Percentiles rank a stretch among this genome's conserved stretches.
phyloP scores from a whole-genome alignment of 2,888 invertebrate species.

The Meteorus colon region DNA sequence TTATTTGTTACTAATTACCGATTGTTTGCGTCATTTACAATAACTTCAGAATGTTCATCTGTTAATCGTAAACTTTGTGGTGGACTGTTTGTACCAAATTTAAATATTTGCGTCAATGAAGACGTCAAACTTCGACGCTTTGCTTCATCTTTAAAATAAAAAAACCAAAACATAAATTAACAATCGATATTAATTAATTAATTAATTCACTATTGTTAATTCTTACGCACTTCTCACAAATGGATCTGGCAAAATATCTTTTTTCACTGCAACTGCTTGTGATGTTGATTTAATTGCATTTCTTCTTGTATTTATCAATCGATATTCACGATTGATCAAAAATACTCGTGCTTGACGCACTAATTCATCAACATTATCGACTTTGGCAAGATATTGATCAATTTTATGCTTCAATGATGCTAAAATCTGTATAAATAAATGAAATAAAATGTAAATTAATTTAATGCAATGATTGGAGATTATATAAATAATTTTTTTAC shows the following conservation, averaged over 20 bases:
- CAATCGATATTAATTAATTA: constrained; percentile 2
- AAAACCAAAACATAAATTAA: neutral
- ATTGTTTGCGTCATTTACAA: constrained; percentile 60
- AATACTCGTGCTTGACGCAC: constrained; percentile 87
- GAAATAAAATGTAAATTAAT: constrained; percentile 3
- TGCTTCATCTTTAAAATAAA: constrained; percentile 75
- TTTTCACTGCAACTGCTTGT: constrained; percentile 61
- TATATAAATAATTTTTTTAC: constrained; percentile 72
- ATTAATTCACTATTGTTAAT: neutral
- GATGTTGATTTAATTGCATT: constrained; percentile 75
- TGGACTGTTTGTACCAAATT: constrained; percentile 75
- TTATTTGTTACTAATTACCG: constrained; percentile 52
- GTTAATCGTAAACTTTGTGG: constrained; percentile 61
- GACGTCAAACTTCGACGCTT: constrained; percentile 86
- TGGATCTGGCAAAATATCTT: constrained; percentile 59
- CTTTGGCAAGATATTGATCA: constrained; percentile 82
- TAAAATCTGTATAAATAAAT: constrained; percentile 77
- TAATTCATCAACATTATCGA: constrained; percentile 77
- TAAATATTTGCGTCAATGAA: constrained; percentile 85
- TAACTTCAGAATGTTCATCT: constrained; percentile 60
- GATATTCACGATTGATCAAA: constrained; percentile 86
- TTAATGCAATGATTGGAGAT: neutral
- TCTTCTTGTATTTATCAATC: constrained; percentile 81
- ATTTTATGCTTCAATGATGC: constrained; percentile 89
- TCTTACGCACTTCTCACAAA: constrained; percentile 67